A percentile compares a stretch with the other conserved stretches of the same genome.
Conservation (phyloP, 2,113 vertebrate genomes). For the Propithecus coquereli region DNA sequence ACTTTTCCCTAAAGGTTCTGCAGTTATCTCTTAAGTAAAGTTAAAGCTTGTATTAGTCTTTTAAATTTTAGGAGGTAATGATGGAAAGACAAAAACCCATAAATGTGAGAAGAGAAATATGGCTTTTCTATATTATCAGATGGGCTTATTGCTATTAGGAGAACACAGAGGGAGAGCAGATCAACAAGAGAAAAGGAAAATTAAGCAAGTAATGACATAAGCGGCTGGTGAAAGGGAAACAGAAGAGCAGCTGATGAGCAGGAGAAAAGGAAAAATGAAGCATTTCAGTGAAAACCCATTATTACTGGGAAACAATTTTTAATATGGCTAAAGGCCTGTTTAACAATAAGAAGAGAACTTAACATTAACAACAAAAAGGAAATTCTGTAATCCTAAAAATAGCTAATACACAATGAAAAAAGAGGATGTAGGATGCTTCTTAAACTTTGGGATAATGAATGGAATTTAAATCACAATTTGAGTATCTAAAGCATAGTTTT, state of each 20-base stretch:
- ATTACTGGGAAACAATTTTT: conserved; percentile 77
- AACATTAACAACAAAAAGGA: conserved; percentile 52
- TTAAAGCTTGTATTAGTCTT: neutral
- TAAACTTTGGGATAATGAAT: neutral
- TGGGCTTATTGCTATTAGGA: conserved; percentile 22
- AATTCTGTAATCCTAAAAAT: neutral
- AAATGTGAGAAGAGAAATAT: neutral
- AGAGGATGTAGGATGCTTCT: neutral
- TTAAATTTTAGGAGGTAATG: conserved; percentile 30
- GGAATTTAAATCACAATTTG: conserved; percentile 11
- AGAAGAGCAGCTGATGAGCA: conserved; percentile 72
- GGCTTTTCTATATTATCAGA: neutral
- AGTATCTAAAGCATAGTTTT: neutral
- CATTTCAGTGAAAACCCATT: conserved; percentile 76
- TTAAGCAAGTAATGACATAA: conserved; percentile 76
- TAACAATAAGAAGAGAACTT: conserved; percentile 67
- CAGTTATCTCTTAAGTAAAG: conserved; percentile 14
- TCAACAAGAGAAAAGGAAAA: conserved; percentile 69
- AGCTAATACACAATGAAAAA: conserved; percentile 15
- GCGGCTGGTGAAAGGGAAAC: conserved; percentile 75
- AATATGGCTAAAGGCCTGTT: conserved; percentile 72
- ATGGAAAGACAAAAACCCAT: neutral
- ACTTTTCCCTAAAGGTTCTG: neutral
- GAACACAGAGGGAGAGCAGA: conserved; percentile 64
- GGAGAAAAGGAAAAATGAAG: conserved; percentile 44